phyloP scores from a whole-genome alignment of 2,888 invertebrate genomes.

The Lithophane socia region DNA sequence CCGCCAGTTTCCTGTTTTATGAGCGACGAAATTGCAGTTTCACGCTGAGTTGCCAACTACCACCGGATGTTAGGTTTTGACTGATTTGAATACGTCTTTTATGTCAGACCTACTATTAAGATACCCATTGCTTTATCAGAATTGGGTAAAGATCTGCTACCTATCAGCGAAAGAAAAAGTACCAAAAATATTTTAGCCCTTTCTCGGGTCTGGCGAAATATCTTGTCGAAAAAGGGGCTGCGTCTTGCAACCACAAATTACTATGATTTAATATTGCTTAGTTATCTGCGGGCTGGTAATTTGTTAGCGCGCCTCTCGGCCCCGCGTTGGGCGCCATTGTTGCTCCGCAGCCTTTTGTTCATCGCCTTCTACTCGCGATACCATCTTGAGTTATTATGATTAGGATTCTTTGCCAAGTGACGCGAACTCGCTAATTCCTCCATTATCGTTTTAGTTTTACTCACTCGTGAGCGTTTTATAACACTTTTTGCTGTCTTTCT shows the following conservation, averaged over 20 bases:
- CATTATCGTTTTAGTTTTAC: conserved; percentile 85
- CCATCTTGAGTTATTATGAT: conserved; percentile 90
- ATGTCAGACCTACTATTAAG: conserved; percentile 60
- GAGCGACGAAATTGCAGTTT: conserved; percentile 86
- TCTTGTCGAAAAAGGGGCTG: conserved; percentile 82
- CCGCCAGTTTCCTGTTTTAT: conserved; percentile 82
- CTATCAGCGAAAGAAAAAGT: conserved; percentile 74
- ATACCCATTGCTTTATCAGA: conserved; percentile 27
- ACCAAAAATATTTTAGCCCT: conserved; percentile 75
- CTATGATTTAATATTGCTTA: conserved; percentile 91
- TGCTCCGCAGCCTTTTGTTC: conserved; percentile 88
- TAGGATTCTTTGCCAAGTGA: conserved; percentile 90
- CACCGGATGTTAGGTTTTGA: conserved; percentile 78
- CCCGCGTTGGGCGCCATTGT: conserved; percentile 88
- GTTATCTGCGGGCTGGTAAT: conserved; percentile 89
- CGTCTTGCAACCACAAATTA: conserved; percentile 89
- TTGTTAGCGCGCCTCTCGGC: conserved; percentile 87
- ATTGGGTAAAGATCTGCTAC: conserved; percentile 51
- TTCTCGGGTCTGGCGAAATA: conserved; percentile 78
- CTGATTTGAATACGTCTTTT: conserved; percentile 79
- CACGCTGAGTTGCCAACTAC: conserved; percentile 78
- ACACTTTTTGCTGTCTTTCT: conserved; percentile 68
- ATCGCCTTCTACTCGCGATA: conserved; percentile 87
- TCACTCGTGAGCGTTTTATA: conserved; percentile 73
- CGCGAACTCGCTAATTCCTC: conserved; percentile 87